Evolutionary conservation across 2,888 invertebrate genomes (phyloP).

Genomic region (Notocelia uddmanniana): DNA sequence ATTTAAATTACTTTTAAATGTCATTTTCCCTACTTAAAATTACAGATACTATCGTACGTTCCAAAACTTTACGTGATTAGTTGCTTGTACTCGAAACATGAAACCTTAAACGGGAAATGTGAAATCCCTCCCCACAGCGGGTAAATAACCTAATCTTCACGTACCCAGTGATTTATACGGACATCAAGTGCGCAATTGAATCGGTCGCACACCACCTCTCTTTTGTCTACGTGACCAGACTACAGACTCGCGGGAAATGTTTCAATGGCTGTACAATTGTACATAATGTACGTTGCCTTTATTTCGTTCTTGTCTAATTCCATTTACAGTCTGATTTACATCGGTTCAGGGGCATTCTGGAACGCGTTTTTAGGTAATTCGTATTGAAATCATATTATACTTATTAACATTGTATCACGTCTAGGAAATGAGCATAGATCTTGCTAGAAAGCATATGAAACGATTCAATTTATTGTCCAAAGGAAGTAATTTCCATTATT

Average conservation of each 20-base stretch:
- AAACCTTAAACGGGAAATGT: not conserved
- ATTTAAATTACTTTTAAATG: no score
- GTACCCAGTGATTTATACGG: slow-evolving; percentile 46
- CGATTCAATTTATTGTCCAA: no score
- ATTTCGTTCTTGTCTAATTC: not conserved
- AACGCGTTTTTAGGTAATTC: no score
- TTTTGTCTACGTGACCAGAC: slow-evolving; percentile 13
- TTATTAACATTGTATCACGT: no score
- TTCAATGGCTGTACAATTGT: slow-evolving; percentile 10
- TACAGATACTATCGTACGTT: no score
- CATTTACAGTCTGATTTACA: not conserved
- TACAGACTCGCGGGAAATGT: not conserved
- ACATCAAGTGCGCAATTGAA: slow-evolving; percentile 47
- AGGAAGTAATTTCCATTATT: no score
- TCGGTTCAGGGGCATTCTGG: not conserved
- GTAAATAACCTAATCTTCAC: slow-evolving; percentile 24
- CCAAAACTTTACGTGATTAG: no score
- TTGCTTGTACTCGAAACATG: no score
- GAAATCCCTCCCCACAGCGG: slow-evolving; percentile 3
- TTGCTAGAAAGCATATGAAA: no score
- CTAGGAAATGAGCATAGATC: no score
- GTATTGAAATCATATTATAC: no score
- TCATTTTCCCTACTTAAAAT: no score
- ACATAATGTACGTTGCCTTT: slow-evolving; percentile 1
- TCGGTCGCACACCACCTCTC: slow-evolving; percentile 28